phyloP scores from a whole-genome alignment of 2,113 vertebrate species.

The Mus musculus region DNA sequence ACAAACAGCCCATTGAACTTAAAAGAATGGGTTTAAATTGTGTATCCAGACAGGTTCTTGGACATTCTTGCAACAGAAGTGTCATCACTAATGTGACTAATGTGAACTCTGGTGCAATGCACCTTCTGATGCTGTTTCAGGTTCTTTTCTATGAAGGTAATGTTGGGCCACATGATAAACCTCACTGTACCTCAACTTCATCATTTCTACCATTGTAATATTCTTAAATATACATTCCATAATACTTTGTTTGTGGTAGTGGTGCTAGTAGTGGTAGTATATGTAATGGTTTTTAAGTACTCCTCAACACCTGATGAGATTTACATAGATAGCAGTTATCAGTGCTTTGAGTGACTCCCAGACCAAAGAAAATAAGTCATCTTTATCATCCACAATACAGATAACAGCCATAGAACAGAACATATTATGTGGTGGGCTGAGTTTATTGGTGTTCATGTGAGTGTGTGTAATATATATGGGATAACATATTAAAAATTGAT shows the following conservation, averaged over 20 bases:
- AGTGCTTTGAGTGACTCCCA: neutral
- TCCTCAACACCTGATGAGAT: neutral
- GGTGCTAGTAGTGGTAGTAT: neutral
- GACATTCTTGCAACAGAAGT: too few relatives aligned
- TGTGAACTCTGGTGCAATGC: neutral
- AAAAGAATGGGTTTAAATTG: neutral
- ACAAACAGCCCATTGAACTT: neutral
- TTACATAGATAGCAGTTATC: neutral
- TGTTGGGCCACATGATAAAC: neutral
- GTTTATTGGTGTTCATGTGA: neutral
- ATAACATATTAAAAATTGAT: neutral
- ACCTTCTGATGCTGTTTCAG: neutral
- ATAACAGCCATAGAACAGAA: too few relatives aligned
- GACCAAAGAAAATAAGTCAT: neutral
- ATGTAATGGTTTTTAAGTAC: neutral
- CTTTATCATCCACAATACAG: too few relatives aligned
- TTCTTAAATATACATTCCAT: too few relatives aligned
- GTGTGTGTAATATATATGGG: neutral
- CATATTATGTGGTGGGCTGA: neutral
- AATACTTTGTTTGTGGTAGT: neutral
- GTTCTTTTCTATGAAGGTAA: too few relatives aligned
- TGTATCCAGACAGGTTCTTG: neutral
- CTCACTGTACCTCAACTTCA: neutral
- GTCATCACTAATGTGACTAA: neutral
- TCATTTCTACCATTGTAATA: neutral